Percentiles rank a stretch among this genome's conserved stretches.
These are phyloP conservation scores for Antigone vipio DNA, from an alignment of 2,113 vertebrate species.

Conservation along the genomic window DNA sequence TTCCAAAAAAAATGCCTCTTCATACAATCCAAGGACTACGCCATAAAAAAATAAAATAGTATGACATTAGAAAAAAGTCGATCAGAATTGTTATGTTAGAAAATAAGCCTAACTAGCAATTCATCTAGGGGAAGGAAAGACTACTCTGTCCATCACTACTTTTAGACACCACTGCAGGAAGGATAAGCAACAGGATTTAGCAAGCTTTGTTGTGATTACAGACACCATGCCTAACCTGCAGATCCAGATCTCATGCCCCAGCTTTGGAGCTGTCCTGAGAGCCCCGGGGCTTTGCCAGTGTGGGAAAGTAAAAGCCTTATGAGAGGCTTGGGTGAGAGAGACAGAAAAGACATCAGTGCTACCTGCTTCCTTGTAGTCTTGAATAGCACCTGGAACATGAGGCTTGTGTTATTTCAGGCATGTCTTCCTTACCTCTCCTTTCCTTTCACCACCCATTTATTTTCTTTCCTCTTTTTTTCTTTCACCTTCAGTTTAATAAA, in stretches of 20 bases:
- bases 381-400: not conserved
- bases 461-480: not conserved
- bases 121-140: not conserved
- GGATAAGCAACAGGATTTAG: not conserved
- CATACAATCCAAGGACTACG: not conserved
- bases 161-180: not conserved
- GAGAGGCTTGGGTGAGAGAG: not conserved
- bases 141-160: not conserved
- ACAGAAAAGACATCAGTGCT: not conserved
- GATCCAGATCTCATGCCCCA: not conserved
- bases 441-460: not conserved
- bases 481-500: not conserved
- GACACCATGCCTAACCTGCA: not conserved
- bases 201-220: not conserved
- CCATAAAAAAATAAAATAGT: not conserved
- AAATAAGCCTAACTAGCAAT: not conserved
- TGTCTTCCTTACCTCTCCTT: not conserved
- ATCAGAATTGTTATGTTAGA: not conserved
- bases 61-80: not conserved
- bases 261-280: not conserved
- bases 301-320: not conserved
- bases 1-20: accelerated
- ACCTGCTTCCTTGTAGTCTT: not conserved
- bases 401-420: not conserved
- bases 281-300: not conserved